phyloP scores from a whole-genome alignment of 2,113 vertebrate genomes.

The Amphilophus citrinellus region DNA sequence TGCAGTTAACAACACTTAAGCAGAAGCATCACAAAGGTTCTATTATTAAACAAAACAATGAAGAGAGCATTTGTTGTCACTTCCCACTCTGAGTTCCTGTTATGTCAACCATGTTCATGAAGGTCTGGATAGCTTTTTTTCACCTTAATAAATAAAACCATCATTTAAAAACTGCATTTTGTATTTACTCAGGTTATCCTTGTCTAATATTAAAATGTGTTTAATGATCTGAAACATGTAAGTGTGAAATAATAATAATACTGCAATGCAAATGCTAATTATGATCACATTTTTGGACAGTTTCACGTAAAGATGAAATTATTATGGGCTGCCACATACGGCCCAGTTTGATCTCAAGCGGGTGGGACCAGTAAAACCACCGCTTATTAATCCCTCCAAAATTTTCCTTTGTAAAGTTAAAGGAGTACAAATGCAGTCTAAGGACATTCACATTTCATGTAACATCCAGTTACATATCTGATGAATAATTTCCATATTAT shows the following conservation, averaged over 20 bases:
- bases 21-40: not conserved
- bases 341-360: no score
- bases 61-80: not conserved
- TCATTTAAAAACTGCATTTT: no score
- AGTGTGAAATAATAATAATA: no score
- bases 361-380: no score
- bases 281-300: not conserved
- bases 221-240: no score
- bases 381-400: not conserved
- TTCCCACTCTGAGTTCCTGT: slow-evolving; percentile 9
- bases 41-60: not conserved
- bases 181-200: no score
- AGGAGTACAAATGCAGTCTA: not conserved
- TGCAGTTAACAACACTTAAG: not conserved
- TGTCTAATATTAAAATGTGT: no score
- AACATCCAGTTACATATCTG: not conserved
- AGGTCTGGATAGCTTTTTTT: no score
- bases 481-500: not conserved
- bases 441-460: not conserved
- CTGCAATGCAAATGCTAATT: not conserved
- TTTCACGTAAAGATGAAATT: no score
- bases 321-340: no score
- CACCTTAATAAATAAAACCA: no score
- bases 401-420: not conserved
- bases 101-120: not conserved